Conservation (phyloP, 2,888 invertebrate species). For the Slavum lentiscoides region DNA sequence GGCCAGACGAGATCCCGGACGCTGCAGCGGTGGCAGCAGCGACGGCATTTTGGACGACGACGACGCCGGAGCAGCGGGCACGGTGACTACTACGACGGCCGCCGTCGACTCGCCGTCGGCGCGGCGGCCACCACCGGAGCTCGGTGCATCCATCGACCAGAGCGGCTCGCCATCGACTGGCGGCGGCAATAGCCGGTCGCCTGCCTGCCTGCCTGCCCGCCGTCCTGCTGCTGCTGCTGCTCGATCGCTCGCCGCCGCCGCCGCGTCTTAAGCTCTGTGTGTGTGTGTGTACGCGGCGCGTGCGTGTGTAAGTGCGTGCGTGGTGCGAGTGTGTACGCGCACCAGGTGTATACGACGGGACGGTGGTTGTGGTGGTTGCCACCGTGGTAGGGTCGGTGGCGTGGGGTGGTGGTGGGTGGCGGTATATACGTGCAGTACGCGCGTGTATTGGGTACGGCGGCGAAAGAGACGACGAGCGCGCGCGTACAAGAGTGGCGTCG, state of each 20-base stretch:
- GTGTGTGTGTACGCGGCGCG: background rate
- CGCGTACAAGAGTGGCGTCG: background rate
- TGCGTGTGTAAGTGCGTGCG: background rate
- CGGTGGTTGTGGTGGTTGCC: no score
- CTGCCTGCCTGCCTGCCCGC: slow-evolving; percentile 53
- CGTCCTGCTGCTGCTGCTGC: slow-evolving; percentile 40
- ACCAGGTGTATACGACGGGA: background rate
- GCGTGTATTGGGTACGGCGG: background rate
- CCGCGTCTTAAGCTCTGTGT: slow-evolving; percentile 56
- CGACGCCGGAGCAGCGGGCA: background rate
- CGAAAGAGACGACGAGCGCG: background rate
- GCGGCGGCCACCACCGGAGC: slow-evolving; percentile 43
- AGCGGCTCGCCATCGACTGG: slow-evolving; percentile 52
- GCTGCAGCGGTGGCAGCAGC: slow-evolving; percentile 51
- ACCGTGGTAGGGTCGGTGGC: slow-evolving; percentile 3
- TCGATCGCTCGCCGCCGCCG: slow-evolving; percentile 50
- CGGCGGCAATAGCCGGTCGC: slow-evolving; percentile 54
- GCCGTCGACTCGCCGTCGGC: slow-evolving; percentile 28
- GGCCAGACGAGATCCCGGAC: slow-evolving; percentile 16
- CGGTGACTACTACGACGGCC: slow-evolving; percentile 53
- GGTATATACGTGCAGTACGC: no score
- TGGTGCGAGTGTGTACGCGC: background rate
- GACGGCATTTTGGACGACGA: slow-evolving; percentile 29
- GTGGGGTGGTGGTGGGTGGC: slow-evolving; percentile 57
- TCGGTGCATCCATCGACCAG: slow-evolving; percentile 51